Evolutionary conservation across 2,797 vertebrate species (phyloP).

Genomic region (Gastrophryne carolinensis): DNA sequence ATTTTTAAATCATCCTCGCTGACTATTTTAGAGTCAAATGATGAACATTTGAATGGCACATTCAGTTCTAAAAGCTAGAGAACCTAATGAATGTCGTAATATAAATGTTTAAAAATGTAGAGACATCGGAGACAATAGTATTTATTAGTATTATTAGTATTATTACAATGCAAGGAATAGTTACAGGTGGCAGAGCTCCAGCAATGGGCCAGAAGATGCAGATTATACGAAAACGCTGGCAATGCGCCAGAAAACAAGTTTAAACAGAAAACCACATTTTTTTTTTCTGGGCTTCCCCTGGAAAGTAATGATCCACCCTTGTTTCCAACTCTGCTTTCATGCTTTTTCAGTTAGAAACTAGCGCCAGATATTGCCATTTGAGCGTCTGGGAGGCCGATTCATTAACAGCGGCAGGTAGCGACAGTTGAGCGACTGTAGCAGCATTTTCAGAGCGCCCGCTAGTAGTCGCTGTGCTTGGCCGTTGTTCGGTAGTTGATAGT

Average conservation of each 20-base stretch:
- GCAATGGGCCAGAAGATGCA: not conserved
- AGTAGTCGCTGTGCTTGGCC: too few species aligned
- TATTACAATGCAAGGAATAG: not conserved
- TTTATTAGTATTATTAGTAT: not conserved
- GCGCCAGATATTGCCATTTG: too few species aligned
- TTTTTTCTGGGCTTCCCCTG: conserved; percentile 49
- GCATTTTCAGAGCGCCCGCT: too few species aligned
- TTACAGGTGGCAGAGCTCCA: not conserved
- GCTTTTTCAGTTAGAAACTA: conserved; percentile 16
- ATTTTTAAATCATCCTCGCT: too few species aligned
- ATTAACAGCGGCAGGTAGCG: too few species aligned
- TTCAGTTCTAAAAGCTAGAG: not conserved
- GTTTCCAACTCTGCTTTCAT: not conserved
- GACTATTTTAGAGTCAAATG: too few species aligned
- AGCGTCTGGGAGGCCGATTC: too few species aligned
- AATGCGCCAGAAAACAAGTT: conserved; percentile 37
- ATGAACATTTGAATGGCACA: too few species aligned
- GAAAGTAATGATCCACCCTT: conserved; percentile 13
- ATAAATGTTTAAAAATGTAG: too few species aligned
- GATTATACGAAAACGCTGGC: conserved; percentile 22
- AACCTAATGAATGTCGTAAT: conserved; percentile 2
- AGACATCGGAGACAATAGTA: not conserved
- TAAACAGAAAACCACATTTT: conserved; percentile 39
- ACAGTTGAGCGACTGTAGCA: too few species aligned
- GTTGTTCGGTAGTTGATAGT: too few species aligned